Evolutionary conservation across 1,140 invertebrate species (phyloP).

Genomic region (Danaus melanippus): DNA sequence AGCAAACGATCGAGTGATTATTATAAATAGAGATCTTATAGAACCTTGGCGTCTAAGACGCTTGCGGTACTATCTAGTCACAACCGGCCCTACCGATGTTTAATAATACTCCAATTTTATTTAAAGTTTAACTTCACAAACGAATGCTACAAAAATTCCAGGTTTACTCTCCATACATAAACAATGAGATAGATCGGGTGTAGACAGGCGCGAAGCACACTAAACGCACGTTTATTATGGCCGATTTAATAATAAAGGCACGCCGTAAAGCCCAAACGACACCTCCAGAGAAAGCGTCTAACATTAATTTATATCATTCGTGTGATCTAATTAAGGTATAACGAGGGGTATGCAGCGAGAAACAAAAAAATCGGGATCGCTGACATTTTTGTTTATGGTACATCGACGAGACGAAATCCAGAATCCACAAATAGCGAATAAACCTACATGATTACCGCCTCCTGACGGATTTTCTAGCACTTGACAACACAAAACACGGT

Average conservation of each 20-base stretch:
- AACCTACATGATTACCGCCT: slow-evolving; percentile 71
- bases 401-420: slow-evolving; percentile 71
- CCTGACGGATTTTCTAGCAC: slow-evolving; percentile 67
- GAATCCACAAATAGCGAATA: slow-evolving; percentile 71
- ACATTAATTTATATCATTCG: slow-evolving; percentile 67
- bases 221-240: slow-evolving; percentile 68
- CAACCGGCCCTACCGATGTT: slow-evolving; percentile 31
- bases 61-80: slow-evolving; percentile 32
- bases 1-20: slow-evolving; percentile 63
- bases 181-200: slow-evolving; percentile 70
- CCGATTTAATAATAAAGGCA: slow-evolving; percentile 59
- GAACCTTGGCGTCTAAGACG: slow-evolving; percentile 57
- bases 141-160: slow-evolving; percentile 65
- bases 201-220: slow-evolving; percentile 66
- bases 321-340: slow-evolving; percentile 70
- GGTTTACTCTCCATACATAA: slow-evolving; percentile 70
- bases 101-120: slow-evolving; percentile 47
- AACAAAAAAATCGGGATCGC: slow-evolving; percentile 72
- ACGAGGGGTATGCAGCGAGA: slow-evolving; percentile 66
- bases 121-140: slow-evolving; percentile 50
- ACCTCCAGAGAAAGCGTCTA: slow-evolving; percentile 58
- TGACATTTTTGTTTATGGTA: slow-evolving; percentile 74
- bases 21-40: slow-evolving; percentile 66
- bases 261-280: slow-evolving; percentile 40
- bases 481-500: slow-evolving; percentile 65